Conservation (phyloP, 2,888 invertebrate genomes). For the Drymonia ruficornis region DNA sequence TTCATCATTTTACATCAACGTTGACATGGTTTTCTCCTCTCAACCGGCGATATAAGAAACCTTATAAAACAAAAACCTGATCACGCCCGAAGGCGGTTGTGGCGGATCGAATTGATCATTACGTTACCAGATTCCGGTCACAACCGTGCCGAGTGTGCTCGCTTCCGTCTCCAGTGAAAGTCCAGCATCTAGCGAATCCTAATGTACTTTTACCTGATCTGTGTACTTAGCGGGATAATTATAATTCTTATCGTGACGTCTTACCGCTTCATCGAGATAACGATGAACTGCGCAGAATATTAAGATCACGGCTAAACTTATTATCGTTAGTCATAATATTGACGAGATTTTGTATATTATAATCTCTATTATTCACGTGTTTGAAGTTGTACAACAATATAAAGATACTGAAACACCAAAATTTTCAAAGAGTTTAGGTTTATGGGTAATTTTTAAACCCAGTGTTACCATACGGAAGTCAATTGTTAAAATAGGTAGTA, state of each 20-base stretch:
- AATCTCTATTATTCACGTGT: no score
- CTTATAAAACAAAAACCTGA: not conserved
- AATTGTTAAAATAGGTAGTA: not conserved
- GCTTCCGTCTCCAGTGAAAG: slow-evolving; percentile 45
- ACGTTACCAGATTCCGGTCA: slow-evolving; percentile 33
- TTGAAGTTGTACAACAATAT: no score
- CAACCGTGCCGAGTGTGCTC: slow-evolving; percentile 46
- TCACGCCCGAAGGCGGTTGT: slow-evolving; percentile 8
- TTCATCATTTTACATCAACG: no score
- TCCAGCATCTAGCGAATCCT: slow-evolving; percentile 49
- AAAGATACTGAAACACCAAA: no score
- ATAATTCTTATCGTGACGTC: slow-evolving; percentile 31
- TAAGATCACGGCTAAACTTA: slow-evolving; percentile 53
- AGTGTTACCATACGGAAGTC: slow-evolving; percentile 20
- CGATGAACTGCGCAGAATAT: slow-evolving; percentile 42
- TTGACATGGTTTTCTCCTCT: not conserved
- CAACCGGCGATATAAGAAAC: not conserved
- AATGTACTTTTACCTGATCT: slow-evolving; percentile 44
- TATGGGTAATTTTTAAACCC: not conserved
- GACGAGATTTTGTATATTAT: slow-evolving; percentile 16
- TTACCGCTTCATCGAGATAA: slow-evolving; percentile 33
- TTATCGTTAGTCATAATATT: slow-evolving; percentile 27
- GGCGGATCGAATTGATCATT: slow-evolving; percentile 3
- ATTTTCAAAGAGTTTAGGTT: no score
- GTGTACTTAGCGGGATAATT: slow-evolving; percentile 12